phyloP scores from a whole-genome alignment of 2,113 vertebrate genomes.

The Mustela lutreola region DNA sequence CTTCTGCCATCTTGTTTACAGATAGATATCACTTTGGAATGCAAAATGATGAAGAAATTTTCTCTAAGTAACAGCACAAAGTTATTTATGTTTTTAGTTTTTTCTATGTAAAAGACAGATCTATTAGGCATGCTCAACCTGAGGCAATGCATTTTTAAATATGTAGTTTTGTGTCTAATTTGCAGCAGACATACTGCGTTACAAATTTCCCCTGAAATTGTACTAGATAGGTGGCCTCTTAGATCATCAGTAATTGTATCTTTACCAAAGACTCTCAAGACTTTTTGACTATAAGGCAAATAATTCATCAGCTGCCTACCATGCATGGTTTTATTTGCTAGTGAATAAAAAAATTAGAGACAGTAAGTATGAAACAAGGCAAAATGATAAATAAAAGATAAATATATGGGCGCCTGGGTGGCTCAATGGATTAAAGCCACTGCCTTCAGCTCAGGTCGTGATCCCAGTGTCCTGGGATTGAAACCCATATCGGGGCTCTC shows the following conservation, averaged over 20 bases:
- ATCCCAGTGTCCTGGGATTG: no score
- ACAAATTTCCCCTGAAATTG: not conserved
- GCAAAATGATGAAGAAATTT: not conserved
- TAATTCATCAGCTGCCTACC: not conserved
- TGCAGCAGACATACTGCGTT: not conserved
- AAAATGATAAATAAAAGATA: not conserved
- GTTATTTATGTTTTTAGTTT: not conserved
- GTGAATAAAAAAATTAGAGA: not conserved
- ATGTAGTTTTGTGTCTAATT: not conserved
- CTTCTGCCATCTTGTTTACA: not conserved
- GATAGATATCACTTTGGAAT: not conserved
- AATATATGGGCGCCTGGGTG: no score
- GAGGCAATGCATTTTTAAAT: not conserved
- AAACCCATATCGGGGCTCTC: no score
- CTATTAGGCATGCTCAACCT: not conserved
- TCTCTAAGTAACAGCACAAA: not conserved
- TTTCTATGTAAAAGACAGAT: not conserved
- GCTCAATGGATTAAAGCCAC: no score
- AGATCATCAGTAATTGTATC: not conserved
- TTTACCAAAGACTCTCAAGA: not conserved
- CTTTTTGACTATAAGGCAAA: not conserved
- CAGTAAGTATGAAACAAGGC: not conserved
- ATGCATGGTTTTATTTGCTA: not conserved
- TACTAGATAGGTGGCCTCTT: not conserved
- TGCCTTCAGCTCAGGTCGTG: no score